A percentile compares a stretch with the other conserved stretches of the same genome.
Conservation (phyloP, 1,140 invertebrate genomes). For the Lanistes nyassanus region DNA sequence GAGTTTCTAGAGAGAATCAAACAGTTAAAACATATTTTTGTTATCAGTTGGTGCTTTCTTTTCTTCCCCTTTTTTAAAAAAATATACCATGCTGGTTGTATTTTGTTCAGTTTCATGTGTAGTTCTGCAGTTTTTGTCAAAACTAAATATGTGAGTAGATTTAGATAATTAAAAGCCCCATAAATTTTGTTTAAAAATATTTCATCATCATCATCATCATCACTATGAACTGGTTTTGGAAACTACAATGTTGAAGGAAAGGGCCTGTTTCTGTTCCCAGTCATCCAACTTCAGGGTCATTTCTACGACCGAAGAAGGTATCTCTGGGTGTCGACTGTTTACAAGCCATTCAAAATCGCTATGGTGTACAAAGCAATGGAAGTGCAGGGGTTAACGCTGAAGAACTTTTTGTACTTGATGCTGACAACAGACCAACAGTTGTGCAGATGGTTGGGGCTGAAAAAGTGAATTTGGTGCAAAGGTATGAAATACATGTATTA, state of each 20-base stretch:
- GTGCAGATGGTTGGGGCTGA: slow-evolving; percentile 90
- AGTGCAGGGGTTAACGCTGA: slow-evolving; percentile 70
- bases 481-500: slow-evolving; percentile 68
- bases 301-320: slow-evolving; percentile 84
- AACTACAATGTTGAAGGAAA: neutral
- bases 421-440: slow-evolving; percentile 79
- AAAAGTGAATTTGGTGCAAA: slow-evolving; percentile 83
- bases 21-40: neutral
- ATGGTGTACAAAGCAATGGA: slow-evolving; percentile 70
- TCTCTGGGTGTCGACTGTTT: slow-evolving; percentile 77
- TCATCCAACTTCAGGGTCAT: slow-evolving; percentile 77
- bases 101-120: too few species aligned
- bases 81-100: too few species aligned
- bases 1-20: too few species aligned
- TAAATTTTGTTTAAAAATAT: too few species aligned
- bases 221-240: too few species aligned
- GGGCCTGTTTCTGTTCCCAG: slow-evolving; percentile 43
- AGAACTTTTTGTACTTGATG: slow-evolving; percentile 73
- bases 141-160: too few species aligned
- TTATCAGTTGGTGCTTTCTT: neutral
- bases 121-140: too few species aligned
- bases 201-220: too few species aligned
- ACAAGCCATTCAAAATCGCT: slow-evolving; percentile 78
- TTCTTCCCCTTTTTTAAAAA: neutral
- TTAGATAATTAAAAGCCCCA: too few species aligned